These are phyloP conservation scores for Nasonia oneida DNA, from an alignment of 2,888 invertebrate genomes.

Conservation along the genomic window DNA sequence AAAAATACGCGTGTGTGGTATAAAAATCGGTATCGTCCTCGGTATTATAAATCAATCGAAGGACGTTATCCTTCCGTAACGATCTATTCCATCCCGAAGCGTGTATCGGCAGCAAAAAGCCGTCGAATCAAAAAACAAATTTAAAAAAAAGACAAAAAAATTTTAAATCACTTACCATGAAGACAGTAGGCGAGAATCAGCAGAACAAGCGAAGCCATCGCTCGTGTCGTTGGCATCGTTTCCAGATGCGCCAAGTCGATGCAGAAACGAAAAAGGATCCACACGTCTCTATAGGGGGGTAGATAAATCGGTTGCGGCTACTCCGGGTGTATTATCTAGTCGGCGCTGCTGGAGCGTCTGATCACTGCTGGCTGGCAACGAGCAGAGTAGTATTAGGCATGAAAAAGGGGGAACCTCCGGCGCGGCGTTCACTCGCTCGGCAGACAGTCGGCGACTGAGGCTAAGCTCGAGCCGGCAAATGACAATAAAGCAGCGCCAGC, in stretches of 20 bases:
- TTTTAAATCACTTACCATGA: slow-evolving; percentile 72
- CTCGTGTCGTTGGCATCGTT: slow-evolving; percentile 49
- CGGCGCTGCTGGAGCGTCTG: slow-evolving; percentile 32
- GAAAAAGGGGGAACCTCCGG: background rate
- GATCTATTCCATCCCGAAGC: background rate
- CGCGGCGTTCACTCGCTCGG: slow-evolving; percentile 17
- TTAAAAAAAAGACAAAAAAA: background rate
- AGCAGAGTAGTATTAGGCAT: background rate
- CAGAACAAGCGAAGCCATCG: slow-evolving; percentile 31
- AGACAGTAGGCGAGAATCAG: slow-evolving; percentile 71
- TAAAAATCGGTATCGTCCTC: background rate
- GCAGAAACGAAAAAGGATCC: slow-evolving; percentile 26
- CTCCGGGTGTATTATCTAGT: slow-evolving; percentile 31
- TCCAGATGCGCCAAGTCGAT: background rate
- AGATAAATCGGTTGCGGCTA: background rate
- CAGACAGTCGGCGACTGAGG: slow-evolving; percentile 24
- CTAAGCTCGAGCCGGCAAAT: slow-evolving; percentile 12
- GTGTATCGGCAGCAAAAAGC: background rate
- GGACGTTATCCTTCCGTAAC: background rate
- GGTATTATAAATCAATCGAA: background rate
- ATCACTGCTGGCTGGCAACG: background rate
- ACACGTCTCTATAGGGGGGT: background rate
- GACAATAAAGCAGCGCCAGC: slow-evolving; percentile 33
- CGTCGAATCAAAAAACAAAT: background rate
- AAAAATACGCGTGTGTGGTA: background rate